Conservation (phyloP, 2,797 vertebrate species). For the Tadarida brasiliensis region DNA sequence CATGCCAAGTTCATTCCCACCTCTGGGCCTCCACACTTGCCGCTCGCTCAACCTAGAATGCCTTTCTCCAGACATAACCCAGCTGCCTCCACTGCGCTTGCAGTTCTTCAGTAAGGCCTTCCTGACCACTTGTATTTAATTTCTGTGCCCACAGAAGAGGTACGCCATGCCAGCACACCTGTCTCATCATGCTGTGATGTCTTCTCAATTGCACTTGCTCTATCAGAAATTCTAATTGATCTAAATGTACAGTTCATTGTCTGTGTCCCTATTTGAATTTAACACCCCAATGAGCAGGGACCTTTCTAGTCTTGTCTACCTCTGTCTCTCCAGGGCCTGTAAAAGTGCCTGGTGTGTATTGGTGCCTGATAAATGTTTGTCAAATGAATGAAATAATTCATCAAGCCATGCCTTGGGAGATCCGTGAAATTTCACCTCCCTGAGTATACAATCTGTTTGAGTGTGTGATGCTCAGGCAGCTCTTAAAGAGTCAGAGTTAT, state of each 20-base stretch:
- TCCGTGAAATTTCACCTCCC: neutral
- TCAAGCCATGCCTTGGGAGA: neutral
- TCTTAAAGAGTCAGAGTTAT: neutral
- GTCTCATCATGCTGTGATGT: neutral
- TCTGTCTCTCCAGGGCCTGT: neutral
- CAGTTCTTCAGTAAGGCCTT: neutral
- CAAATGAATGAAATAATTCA: slow-evolving; percentile 26
- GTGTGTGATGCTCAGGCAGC: neutral
- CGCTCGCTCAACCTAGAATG: neutral
- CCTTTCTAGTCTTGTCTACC: neutral
- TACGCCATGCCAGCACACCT: neutral
- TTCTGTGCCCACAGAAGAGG: neutral
- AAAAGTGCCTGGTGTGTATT: neutral
- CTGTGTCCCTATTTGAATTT: neutral
- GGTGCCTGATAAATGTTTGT: slow-evolving; percentile 32
- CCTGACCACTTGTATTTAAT: neutral
- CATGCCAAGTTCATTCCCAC: neutral
- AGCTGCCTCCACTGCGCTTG: neutral
- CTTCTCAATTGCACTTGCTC: neutral
- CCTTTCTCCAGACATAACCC: neutral
- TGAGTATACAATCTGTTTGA: slow-evolving; percentile 1
- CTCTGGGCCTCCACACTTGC: neutral
- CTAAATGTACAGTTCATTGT: neutral
- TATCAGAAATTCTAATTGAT: neutral
- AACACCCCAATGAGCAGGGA: neutral